phyloP scores from a whole-genome alignment of 2,888 invertebrate species.

The Cataglyphis livida region DNA sequence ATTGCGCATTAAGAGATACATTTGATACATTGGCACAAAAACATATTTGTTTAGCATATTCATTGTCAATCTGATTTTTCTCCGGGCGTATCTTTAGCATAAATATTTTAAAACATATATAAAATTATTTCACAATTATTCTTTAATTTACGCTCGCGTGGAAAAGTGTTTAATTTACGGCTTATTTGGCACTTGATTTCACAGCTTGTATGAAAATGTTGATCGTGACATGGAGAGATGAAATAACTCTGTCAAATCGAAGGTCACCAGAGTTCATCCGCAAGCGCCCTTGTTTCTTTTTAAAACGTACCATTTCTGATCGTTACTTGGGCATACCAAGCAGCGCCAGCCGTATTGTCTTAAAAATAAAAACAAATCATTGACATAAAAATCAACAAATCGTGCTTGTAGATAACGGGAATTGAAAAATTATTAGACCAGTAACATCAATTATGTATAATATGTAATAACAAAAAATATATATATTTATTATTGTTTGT shows the following conservation, averaged over 20 bases:
- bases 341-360: conserved; percentile 82
- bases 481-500: not conserved
- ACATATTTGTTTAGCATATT: not conserved
- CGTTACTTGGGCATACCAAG: conserved; percentile 82
- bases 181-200: conserved; percentile 53
- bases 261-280: conserved; percentile 49
- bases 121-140: not conserved
- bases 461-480: not conserved
- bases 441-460: not conserved
- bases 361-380: conserved; percentile 62
- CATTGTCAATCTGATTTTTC: not conserved
- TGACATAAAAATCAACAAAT: not conserved
- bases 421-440: not conserved
- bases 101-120: not conserved
- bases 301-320: conserved; percentile 81
- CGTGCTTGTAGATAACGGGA: not conserved
- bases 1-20: not conserved
- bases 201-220: conserved; percentile 46
- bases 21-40: not conserved
- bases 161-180: conserved; percentile 29
- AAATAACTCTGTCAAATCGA: conserved; percentile 15
- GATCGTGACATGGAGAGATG: conserved; percentile 35
- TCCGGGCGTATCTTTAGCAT: not conserved
- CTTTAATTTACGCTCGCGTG: conserved; percentile 29
- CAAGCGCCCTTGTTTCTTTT: conserved; percentile 67